A percentile compares a stretch with the other conserved stretches of the same genome.
phyloP scores from a whole-genome alignment of 2,888 invertebrate species.

The Mythimna pallens region DNA sequence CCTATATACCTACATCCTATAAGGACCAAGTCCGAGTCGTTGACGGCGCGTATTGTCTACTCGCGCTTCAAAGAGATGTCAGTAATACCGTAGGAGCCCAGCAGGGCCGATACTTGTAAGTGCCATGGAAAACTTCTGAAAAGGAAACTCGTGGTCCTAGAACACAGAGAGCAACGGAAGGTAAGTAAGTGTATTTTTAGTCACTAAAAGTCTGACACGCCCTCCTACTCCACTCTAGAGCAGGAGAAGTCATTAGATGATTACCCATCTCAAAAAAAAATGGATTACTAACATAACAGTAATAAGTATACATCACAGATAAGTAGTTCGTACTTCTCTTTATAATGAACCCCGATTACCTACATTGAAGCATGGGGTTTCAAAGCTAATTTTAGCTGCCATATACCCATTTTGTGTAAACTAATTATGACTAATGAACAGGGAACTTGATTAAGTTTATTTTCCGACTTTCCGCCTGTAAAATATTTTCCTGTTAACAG shows the following conservation, averaged over 20 bases:
- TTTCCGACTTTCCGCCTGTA: background rate
- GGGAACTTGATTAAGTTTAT: background rate
- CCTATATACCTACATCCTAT: too few species aligned
- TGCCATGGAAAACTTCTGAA: background rate
- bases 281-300: background rate
- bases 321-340: background rate
- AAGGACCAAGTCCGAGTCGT: background rate
- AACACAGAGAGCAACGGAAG: background rate
- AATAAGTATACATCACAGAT: background rate
- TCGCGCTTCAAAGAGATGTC: background rate
- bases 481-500: background rate
- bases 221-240: too few species aligned
- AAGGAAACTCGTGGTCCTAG: background rate
- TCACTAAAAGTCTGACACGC: background rate
- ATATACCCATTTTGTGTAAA: conserved; percentile 8
- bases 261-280: background rate
- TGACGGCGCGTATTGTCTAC: background rate
- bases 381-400: background rate
- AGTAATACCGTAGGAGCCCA: too few species aligned
- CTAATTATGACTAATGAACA: conserved; percentile 1
- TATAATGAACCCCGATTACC: background rate
- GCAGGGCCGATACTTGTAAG: background rate
- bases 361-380: background rate
- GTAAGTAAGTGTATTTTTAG: background rate
- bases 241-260: background rate